A percentile compares a stretch with the other conserved stretches of the same genome.
Conservation (phyloP, 2,888 invertebrate species). For the Cenopis cana region DNA sequence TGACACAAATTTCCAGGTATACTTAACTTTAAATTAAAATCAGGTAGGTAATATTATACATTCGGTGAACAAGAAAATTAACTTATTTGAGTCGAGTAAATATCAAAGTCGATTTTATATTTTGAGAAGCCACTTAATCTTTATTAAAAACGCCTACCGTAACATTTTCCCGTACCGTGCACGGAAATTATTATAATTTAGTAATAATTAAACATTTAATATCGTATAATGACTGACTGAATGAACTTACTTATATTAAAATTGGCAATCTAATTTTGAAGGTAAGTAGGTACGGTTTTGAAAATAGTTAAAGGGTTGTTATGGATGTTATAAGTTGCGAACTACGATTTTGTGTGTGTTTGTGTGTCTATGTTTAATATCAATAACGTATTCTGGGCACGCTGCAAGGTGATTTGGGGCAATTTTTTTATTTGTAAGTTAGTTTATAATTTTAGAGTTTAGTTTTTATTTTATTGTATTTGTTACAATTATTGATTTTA, state of each 20-base stretch:
- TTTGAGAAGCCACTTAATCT: conserved; percentile 14
- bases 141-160: conserved; percentile 28
- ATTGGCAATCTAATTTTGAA: background rate
- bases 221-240: background rate
- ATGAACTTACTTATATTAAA: background rate
- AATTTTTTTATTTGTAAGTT: too few species aligned
- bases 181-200: conserved; percentile 25
- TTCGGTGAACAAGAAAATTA: conserved; percentile 41
- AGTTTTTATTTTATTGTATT: too few species aligned
- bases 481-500: too few species aligned
- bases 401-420: too few species aligned
- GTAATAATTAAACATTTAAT: conserved; percentile 24
- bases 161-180: conserved; percentile 6
- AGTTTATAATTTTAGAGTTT: too few species aligned
- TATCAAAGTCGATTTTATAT: conserved; percentile 18
- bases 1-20: background rate
- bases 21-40: conserved; percentile 1
- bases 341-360: too few species aligned
- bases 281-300: background rate
- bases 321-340: too few species aligned
- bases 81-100: conserved; percentile 13
- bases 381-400: too few species aligned
- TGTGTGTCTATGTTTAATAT: too few species aligned
- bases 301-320: background rate
- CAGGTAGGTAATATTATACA: conserved; percentile 19